phyloP scores from a whole-genome alignment of 2,113 vertebrate genomes.

The Indicator indicator region DNA sequence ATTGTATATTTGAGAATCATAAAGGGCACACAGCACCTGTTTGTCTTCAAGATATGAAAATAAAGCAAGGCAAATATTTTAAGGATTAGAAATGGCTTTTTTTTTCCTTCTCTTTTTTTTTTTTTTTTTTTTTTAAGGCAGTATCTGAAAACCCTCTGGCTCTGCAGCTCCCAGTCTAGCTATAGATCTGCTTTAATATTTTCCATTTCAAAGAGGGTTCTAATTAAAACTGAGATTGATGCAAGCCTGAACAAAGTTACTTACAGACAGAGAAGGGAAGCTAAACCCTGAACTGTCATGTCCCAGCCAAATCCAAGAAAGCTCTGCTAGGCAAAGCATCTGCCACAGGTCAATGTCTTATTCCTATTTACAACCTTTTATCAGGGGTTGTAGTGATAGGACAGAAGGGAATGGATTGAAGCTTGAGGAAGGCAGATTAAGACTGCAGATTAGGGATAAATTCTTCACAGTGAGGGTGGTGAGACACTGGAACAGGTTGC shows the following conservation, averaged over 20 bases:
- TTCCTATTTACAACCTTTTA: background rate
- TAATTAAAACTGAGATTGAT: constrained; percentile 23
- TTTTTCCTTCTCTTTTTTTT: background rate
- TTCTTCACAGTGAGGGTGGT: too few species aligned
- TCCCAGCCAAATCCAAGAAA: background rate
- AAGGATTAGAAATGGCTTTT: constrained; percentile 57
- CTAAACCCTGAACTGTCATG: background rate
- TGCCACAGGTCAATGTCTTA: background rate
- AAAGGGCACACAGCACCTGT: constrained; percentile 68
- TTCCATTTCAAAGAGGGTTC: constrained; percentile 52
- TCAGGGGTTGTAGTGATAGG: too few species aligned
- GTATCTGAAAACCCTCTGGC: constrained; percentile 43
- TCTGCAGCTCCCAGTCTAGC: background rate
- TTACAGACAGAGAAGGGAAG: background rate
- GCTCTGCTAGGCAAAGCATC: background rate
- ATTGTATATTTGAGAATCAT: constrained; percentile 60
- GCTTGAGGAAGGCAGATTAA: too few species aligned
- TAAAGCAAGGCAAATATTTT: constrained; percentile 72
- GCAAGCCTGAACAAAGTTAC: constrained; percentile 30
- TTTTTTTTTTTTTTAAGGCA: background rate
- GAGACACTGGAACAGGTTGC: too few species aligned
- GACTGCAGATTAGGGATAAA: too few species aligned
- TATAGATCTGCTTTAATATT: constrained; percentile 47
- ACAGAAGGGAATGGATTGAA: too few species aligned
- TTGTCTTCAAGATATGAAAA: constrained; percentile 72